Base-by-base conservation (phyloP, 2,113 vertebrate species). In the Dipodomys merriami region DNA sequence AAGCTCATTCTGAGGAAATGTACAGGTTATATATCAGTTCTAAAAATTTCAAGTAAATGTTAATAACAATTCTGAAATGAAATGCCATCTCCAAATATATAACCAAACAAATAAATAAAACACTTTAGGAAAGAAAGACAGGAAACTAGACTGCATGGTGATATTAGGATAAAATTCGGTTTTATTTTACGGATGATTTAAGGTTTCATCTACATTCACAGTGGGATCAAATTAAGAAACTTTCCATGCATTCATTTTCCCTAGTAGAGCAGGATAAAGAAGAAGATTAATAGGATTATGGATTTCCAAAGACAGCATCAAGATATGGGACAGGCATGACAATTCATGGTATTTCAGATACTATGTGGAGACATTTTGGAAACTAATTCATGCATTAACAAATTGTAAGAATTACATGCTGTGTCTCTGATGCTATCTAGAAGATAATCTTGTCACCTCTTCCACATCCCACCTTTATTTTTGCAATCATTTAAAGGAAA, bases 241-340 rank as follows among this genome's bases (percentile, higher is more conserved):
- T 44, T 1, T 69, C 11, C 9, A 19, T 27, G 11, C 22, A 49
- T 33, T 83, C 74, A 46, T 27, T 57, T 87, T 27, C 30, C 39
- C 12, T 29, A 7, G 2, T 62, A 29, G 11, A 53, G 6, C 0
- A 12, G 44, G 22, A 7, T 27, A 16, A 1, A 15, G 44, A 1
- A 5, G 0, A 49, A 5, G 15, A 53, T 16, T 53, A 33, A 4
- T 35, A 64, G 7, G 44, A 49, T 22, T 72, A 33, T 6, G 78
- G 80, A 74, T 68, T 86, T 90, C 57, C 44, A 71, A 86, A 77
- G 25, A 69, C 13, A 73, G 20, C 4, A 33, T 35, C 6, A 53
- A 76, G 65, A 71, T 35, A 7, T 12, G 33, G 35, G 30, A 12
- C 0, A 29, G 22, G 3, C 5, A 6, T 27, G 33, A 13, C 39